Percentiles rank a stretch among this genome's conserved stretches.
phyloP scores from a whole-genome alignment of 37 sponge, comb jelly and placozoan species.

The Tethya wilhelma region DNA sequence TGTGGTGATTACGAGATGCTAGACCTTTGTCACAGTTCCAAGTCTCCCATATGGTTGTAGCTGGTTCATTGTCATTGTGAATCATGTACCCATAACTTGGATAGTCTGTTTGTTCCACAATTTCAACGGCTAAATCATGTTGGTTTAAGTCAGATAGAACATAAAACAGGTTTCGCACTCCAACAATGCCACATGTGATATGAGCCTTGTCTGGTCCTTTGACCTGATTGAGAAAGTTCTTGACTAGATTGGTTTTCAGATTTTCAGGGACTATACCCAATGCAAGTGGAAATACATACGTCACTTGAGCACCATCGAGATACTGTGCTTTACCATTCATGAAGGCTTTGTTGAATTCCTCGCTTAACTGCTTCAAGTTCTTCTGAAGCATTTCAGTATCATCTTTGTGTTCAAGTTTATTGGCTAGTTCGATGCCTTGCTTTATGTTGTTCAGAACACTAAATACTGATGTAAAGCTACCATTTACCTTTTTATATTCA shows the following conservation, averaged over 20 bases:
- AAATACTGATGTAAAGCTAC: conserved; percentile 63
- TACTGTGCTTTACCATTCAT: conserved; percentile 3
- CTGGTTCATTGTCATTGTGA: conserved; percentile 59
- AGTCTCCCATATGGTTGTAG: conserved; percentile 75
- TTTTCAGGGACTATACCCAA: conserved; percentile 52
- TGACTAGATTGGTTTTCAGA: conserved; percentile 4
- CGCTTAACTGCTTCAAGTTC: neutral
- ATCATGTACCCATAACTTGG: conserved; percentile 82
- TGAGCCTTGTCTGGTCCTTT: conserved; percentile 31
- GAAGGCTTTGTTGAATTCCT: conserved; percentile 56
- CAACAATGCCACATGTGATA: conserved; percentile 67
- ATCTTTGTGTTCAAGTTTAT: conserved; percentile 5
- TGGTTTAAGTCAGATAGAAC: conserved; percentile 23
- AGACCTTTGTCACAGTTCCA: conserved; percentile 60
- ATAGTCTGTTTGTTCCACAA: conserved; percentile 64
- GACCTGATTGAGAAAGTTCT: conserved; percentile 33
- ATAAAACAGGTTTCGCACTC: conserved; percentile 49
- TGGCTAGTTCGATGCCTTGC: conserved; percentile 49
- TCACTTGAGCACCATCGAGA: conserved; percentile 49
- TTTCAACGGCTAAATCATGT: conserved; percentile 51
- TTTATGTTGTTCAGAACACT: conserved; percentile 51
- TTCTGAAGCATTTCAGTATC: neutral
- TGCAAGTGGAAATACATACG: conserved; percentile 54
- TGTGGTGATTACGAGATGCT: conserved; percentile 83
- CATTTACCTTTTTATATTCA: conserved; percentile 27